Base-by-base conservation (phyloP, 2,888 invertebrate genomes). In the Formica aserva region DNA sequence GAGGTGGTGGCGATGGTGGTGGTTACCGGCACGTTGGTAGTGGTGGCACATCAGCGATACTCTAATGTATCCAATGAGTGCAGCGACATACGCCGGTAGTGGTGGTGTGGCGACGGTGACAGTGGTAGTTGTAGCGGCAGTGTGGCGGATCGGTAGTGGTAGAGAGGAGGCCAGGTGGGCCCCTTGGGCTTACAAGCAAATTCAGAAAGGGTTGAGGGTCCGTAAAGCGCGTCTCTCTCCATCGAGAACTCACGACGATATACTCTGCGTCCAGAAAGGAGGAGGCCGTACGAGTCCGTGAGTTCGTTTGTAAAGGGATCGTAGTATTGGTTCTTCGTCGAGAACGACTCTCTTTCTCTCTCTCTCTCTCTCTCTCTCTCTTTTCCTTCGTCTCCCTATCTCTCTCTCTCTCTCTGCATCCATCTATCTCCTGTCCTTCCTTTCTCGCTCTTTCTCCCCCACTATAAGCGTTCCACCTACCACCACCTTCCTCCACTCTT, bases 211-310 rank as follows among this genome's bases (percentile, higher is more conserved):
- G 90, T 90, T 90, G 88, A 87, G 89, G 90, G 86, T 85, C 85
- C 87, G 82, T 84, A 90, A 87, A 84, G 86, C 82, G 76, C 86
- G 87, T 86, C 85, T 86, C 95, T 95, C 95, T 95, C 95, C 95
- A 95, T 95, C 95, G 84, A 84, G 86, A 86, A 84, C 85, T 88
- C 62, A 78, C 87, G 78, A 72, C 85, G 87, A 78, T 88, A 87
- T 88, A 88, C 60, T 55, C 48, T 69, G 78, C 84, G 77, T 66
- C 76, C 48, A 52, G 2, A 2, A 82, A 83, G 83, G 88, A 89
- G 84, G 85, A 89, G 85, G 78, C 77, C 82, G 85, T 75, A 81
- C 85, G 82, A 87, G 87, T 83, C 86, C 78, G 86, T 82, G 89
- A 86, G 90, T 90, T 82, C 66, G 89, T 90, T 90, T 86, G 86